Base-by-base conservation (phyloP, 2,797 vertebrate species). In the Typhlichthys eigenmanni region DNA sequence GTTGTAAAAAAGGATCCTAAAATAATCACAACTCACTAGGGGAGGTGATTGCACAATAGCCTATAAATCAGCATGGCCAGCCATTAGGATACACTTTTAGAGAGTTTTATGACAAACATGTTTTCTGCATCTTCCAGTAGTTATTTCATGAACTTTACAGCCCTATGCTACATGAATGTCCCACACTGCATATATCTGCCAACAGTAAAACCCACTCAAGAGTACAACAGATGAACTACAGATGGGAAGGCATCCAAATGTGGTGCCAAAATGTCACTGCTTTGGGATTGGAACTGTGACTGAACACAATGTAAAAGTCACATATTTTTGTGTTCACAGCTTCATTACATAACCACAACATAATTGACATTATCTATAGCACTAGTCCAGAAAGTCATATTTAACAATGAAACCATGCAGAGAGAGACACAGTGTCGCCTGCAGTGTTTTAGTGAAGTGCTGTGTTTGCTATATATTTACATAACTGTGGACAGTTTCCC, bases 31-130 rank as follows among this genome's bases (percentile, higher is more conserved):
- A 14, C 62, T 69, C 34, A 24, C 53, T 19, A 66, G 59, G 12
- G 13, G 13, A 47, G 53, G 56, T 74, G 53, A 74, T 58, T 68
- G 61, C 50, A 49, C 13, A 55, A 64, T 75, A 73, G 64, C 75
- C 66, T 64, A 70, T 16, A 72, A 61, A 54, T 74, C 62, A 73
- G 72, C 72, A 74, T 9, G 77, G 71, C 52, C 32, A 0, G 60
- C 68, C 66, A 59, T 2, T 38, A 64, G 65, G 52, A 43, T 16
- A 58, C 13, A 48, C 13, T 63, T 62, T 12, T 58, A 51, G 2
- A 70, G 46, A 60, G 46, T 13, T 78, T 79, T 78, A 75, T 1
- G 51, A 53, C 67, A 45, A 69, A 60, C 0, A 4, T 71, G 67
- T 71, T 79, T 74, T 74, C 48, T 58, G 53, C 11, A 52, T 58